These are phyloP conservation scores for Aegotheles bennettii DNA, from an alignment of 2,113 vertebrate species.

Conservation along the genomic window DNA sequence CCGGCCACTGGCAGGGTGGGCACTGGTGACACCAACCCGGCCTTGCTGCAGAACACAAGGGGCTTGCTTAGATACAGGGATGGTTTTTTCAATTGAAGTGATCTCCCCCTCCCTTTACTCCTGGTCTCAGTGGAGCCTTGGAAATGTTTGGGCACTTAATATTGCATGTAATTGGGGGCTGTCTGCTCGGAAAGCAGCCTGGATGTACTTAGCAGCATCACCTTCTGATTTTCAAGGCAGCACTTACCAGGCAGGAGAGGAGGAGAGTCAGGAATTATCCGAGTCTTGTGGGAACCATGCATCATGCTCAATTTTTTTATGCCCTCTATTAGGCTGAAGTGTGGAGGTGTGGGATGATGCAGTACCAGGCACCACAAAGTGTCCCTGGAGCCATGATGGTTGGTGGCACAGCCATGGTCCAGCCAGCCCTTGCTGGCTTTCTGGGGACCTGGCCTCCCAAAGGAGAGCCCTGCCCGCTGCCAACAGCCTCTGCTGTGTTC, in stretches of 20 bases:
- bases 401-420: background rate
- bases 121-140: background rate
- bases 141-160: background rate
- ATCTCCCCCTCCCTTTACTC: background rate
- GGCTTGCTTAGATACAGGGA: background rate
- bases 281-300: background rate
- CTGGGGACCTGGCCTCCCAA: background rate
- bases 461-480: background rate
- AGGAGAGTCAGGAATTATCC: background rate
- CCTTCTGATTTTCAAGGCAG: background rate
- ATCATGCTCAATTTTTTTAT: background rate
- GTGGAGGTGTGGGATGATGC: background rate
- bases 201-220: background rate
- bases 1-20: too few species aligned
- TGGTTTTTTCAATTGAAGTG: background rate
- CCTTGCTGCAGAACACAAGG: background rate
- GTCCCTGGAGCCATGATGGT: fast-evolving
- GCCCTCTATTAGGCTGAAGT: background rate
- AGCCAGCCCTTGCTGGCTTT: background rate
- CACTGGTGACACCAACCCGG: background rate
- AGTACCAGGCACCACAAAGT: background rate
- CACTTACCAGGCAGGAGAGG: background rate
- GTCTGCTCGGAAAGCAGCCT: background rate
- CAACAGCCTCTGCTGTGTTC: background rate
- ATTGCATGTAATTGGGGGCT: background rate